Percentiles rank a stretch among this genome's conserved stretches.
These are phyloP conservation scores for Notothenia rossii DNA, from an alignment of 2,113 vertebrate species.

Conservation along the genomic window DNA sequence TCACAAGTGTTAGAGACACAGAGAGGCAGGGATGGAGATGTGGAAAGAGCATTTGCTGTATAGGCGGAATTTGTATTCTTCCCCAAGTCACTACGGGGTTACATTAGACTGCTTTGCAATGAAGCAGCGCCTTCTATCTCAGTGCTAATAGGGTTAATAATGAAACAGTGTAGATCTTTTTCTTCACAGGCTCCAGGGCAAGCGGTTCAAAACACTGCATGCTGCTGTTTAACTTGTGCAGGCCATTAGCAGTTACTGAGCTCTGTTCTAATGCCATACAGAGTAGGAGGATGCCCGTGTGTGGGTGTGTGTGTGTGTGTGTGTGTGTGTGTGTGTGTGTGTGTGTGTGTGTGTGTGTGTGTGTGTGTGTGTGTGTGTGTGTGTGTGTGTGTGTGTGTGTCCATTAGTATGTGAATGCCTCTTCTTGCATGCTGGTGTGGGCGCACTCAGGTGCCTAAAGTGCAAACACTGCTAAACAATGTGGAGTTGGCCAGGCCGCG, in stretches of 20 bases:
- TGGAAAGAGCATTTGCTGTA: conserved; percentile 29
- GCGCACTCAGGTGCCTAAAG: conserved; percentile 43
- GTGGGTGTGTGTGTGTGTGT: conserved; percentile 11
- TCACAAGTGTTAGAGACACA: conserved; percentile 10
- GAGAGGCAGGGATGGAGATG: conserved; percentile 24
- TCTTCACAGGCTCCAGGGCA: conserved; percentile 36
- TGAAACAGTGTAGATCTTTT: conserved; percentile 43
- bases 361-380: background rate
- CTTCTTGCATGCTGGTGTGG: conserved; percentile 38
- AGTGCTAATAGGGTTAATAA: conserved; percentile 70
- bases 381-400: conserved; percentile 17
- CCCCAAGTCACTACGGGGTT: conserved; percentile 37
- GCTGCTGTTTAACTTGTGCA: conserved; percentile 62
- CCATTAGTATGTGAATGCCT: conserved; percentile 53
- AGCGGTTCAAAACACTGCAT: conserved; percentile 36
- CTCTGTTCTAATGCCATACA: conserved; percentile 45
- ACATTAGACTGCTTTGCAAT: conserved; percentile 28
- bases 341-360: background rate
- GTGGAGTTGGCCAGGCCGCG: background rate
- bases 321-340: conserved; percentile 14
- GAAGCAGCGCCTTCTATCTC: conserved; percentile 26
- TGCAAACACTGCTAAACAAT: conserved; percentile 30
- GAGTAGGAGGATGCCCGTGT: conserved; percentile 49
- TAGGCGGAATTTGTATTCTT: conserved; percentile 7
- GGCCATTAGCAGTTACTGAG: conserved; percentile 68